Evolutionary conservation across 1,140 invertebrate species (phyloP).

Genomic region (Heliothis virescens): DNA sequence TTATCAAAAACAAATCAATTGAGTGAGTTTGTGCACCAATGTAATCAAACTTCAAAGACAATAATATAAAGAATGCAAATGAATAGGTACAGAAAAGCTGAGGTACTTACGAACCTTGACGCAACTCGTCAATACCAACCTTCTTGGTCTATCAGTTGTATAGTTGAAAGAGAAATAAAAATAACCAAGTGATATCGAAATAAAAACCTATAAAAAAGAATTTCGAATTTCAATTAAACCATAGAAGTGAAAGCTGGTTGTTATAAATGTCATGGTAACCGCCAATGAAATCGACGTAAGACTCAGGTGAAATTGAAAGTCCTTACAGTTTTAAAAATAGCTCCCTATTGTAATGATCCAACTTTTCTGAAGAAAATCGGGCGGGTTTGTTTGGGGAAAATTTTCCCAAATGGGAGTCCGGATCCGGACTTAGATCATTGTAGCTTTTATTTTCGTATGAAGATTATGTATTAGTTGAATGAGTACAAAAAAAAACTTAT

Average conservation of each 20-base stretch:
- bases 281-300: not conserved
- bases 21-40: not conserved
- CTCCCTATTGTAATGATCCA: not conserved
- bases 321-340: conserved; percentile 10
- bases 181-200: not conserved
- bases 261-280: not conserved
- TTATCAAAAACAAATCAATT: too few relatives aligned
- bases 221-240: conserved; percentile 20
- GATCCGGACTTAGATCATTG: too few relatives aligned
- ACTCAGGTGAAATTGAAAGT: not conserved
- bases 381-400: too few relatives aligned
- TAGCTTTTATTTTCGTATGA: too few relatives aligned
- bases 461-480: too few relatives aligned
- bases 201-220: conserved; percentile 20
- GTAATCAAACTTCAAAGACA: not conserved
- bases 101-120: conserved; percentile 13
- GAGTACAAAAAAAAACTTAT: too few relatives aligned
- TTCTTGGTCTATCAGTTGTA: conserved; percentile 26
- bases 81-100: conserved; percentile 25
- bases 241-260: conserved; percentile 20
- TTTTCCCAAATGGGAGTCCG: too few relatives aligned
- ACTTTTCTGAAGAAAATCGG: too few relatives aligned
- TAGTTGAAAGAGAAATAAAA: not conserved
- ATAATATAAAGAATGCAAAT: not conserved
- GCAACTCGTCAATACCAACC: not conserved